A percentile compares a stretch with the other conserved stretches of the same genome.
These are phyloP conservation scores for Chrysaora quinquecirrha DNA, from an alignment of 30 jellyfish, hydroid and myxozoan genomes.

Conservation along the genomic window DNA sequence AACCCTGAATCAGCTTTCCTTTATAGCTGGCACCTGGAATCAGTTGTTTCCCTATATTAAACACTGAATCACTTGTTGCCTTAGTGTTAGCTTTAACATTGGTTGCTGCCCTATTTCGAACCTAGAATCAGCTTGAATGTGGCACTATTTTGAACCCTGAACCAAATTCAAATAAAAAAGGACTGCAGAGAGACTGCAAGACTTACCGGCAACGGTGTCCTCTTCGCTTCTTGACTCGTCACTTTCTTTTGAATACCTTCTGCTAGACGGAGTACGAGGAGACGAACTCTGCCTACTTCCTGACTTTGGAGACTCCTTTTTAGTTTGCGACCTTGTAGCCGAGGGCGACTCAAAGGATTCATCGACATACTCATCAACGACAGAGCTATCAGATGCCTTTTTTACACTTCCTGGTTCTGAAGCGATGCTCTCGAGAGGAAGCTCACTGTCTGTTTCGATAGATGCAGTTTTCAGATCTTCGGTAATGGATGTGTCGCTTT, in stretches of 20 bases:
- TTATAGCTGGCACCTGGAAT: no score
- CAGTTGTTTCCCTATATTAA: no score
- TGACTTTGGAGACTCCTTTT: constrained; percentile 10
- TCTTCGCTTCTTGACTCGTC: constrained; percentile 74
- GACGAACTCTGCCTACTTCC: constrained; percentile 26
- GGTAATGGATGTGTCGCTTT: constrained; percentile 63
- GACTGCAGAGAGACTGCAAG: no score
- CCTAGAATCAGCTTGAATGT: background rate
- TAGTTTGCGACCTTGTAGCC: constrained; percentile 28
- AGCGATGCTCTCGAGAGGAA: constrained; percentile 51
- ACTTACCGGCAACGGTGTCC: constrained; percentile 64
- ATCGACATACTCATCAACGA: constrained; percentile 54
- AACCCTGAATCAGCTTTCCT: no score
- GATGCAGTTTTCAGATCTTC: constrained; percentile 65
- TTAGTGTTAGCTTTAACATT: no score
- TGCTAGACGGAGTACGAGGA: background rate
- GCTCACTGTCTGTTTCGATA: constrained; percentile 39
- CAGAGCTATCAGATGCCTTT: constrained; percentile 30
- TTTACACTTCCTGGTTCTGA: constrained; percentile 11
- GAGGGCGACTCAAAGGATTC: constrained; percentile 75
- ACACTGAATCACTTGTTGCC: no score
- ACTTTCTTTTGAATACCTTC: constrained; percentile 48
- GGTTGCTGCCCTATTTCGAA: background rate
- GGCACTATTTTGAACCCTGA: background rate
- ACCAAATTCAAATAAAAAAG: no score